These are phyloP conservation scores for Drosophila lacteicornis DNA, from an alignment of 1,140 invertebrate species.

Conservation along the genomic window DNA sequence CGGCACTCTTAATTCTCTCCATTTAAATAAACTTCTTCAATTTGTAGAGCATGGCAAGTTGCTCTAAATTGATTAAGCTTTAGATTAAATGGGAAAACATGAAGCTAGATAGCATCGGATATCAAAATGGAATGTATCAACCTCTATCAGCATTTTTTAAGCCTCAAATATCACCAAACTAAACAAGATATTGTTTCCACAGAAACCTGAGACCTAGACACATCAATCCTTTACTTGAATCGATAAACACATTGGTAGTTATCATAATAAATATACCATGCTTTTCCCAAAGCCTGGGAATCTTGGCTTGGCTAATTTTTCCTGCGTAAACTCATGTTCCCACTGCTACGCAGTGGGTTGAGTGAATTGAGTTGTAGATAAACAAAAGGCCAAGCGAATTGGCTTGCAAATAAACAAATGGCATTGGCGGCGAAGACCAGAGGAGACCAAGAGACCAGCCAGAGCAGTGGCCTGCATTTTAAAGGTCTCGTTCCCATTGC, in stretches of 20 bases:
- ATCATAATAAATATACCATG: not conserved
- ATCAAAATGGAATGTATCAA: too few species aligned
- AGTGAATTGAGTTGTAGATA: conserved; percentile 58
- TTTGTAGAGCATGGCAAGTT: not conserved
- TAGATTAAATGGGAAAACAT: not conserved
- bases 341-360: not conserved
- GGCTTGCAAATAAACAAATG: conserved; percentile 71
- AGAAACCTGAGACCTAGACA: not conserved
- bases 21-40: not conserved
- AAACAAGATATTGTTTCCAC: not conserved
- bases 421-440: conserved; percentile 23
- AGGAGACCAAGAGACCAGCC: conserved; percentile 8
- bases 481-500: conserved; percentile 42
- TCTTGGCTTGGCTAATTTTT: conserved; percentile 15
- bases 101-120: too few species aligned
- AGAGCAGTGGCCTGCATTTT: conserved; percentile 50
- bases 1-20: not conserved
- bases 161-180: not conserved
- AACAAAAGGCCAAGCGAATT: conserved; percentile 54
- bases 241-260: too few species aligned
- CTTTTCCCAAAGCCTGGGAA: not conserved
- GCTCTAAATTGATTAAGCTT: not conserved
- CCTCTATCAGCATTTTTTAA: not conserved
- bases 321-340: conserved; percentile 11
- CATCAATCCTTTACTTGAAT: too few species aligned